Percentiles rank a stretch among this genome's conserved stretches.
Conservation (phyloP, 2,888 invertebrate species). For the Iselma pallidipennis region DNA sequence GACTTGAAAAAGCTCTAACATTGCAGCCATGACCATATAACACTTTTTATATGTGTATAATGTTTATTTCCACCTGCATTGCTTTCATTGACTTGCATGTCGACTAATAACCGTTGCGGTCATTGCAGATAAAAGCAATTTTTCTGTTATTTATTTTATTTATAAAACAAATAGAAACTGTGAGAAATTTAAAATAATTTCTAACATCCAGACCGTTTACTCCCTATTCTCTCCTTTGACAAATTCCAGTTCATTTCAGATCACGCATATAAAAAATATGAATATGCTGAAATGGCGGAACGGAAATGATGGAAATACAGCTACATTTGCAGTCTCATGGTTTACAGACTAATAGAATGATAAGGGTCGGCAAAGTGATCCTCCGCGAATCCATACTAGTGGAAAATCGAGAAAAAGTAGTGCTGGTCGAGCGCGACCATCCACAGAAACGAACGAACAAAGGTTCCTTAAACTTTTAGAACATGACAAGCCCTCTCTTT, state of each 20-base stretch:
- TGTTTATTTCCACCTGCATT: not conserved
- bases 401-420: conserved; percentile 23
- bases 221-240: too few species aligned
- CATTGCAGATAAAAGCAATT: not conserved
- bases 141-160: not conserved
- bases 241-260: conserved; percentile 1
- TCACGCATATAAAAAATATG: conserved; percentile 25
- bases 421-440: conserved; percentile 27
- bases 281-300: conserved; percentile 29
- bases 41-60: not conserved
- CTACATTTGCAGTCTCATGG: conserved; percentile 28
- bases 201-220: too few species aligned
- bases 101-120: not conserved
- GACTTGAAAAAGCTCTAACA: not conserved
- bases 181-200: too few species aligned
- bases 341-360: conserved; percentile 46
- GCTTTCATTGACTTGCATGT: not conserved
- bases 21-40: not conserved
- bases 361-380: conserved; percentile 37
- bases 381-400: conserved; percentile 19
- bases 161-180: not conserved
- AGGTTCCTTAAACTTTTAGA: conserved; percentile 18
- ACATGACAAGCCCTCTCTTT: not conserved
- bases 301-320: conserved; percentile 18
- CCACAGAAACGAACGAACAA: conserved; percentile 23